phyloP scores from a whole-genome alignment of 2,888 invertebrate genomes.

The Meiosimyza platycephala region DNA sequence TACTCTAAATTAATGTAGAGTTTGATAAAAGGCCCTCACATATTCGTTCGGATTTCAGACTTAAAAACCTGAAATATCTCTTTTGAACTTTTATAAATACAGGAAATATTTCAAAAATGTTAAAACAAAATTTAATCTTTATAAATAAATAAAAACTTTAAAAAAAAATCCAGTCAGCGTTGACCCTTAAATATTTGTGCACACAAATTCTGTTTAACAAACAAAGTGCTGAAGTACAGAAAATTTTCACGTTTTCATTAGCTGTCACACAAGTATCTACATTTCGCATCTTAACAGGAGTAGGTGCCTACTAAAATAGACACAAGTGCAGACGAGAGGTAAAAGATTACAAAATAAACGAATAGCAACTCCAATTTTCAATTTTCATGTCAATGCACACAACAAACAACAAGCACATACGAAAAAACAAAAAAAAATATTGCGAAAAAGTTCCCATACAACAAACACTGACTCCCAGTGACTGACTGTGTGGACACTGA shows the following conservation, averaged over 20 bases:
- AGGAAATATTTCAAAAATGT: background rate
- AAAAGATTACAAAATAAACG: slow-evolving; percentile 10
- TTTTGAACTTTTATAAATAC: too few species aligned
- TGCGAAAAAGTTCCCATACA: background rate
- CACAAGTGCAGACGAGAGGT: too few species aligned
- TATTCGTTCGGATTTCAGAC: too few species aligned
- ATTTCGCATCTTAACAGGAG: background rate
- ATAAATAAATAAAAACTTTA: background rate
- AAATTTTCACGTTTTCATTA: slow-evolving; percentile 24
- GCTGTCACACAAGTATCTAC: slow-evolving; percentile 24
- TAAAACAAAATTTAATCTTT: background rate
- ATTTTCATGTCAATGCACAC: slow-evolving; percentile 28
- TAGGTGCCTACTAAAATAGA: too few species aligned
- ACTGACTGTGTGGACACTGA: slow-evolving; percentile 9
- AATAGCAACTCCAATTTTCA: slow-evolving; percentile 33
- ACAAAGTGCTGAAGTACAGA: too few species aligned
- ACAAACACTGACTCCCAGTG: background rate
- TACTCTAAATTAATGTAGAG: too few species aligned
- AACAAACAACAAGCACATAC: slow-evolving; percentile 12
- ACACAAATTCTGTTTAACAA: background rate
- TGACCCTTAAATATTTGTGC: slow-evolving; percentile 4
- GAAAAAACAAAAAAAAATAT: background rate
- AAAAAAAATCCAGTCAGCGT: background rate
- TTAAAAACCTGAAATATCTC: too few species aligned
- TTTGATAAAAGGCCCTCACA: too few species aligned